Conservation (phyloP, 2,888 invertebrate genomes). For the Proisotoma minuta region DNA sequence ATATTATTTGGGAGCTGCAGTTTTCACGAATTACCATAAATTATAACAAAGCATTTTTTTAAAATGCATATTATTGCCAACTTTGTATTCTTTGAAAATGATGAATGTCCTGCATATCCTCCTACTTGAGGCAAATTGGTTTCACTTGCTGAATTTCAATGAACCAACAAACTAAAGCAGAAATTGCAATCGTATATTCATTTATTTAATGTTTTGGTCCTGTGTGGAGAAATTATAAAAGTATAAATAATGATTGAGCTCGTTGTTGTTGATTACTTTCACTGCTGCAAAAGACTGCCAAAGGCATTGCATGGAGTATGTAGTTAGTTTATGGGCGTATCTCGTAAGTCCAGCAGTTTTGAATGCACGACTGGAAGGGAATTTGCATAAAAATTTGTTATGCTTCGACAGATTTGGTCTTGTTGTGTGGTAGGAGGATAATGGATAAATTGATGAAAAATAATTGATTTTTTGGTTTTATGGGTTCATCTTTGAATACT, state of each 20-base stretch:
- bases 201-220: too few species aligned
- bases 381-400: conserved; percentile 11
- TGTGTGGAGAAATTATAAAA: too few species aligned
- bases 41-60: background rate
- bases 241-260: too few species aligned
- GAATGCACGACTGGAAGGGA: too few species aligned
- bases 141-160: conserved; percentile 9
- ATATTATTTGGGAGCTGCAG: background rate
- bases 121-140: background rate
- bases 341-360: too few species aligned
- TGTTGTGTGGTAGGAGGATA: too few species aligned
- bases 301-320: too few species aligned
- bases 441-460: conserved; percentile 7
- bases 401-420: conserved; percentile 8
- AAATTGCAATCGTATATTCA: too few species aligned
- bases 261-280: too few species aligned
- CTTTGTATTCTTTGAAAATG: conserved; percentile 3
- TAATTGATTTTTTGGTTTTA: conserved; percentile 4
- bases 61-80: background rate
- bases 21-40: background rate
- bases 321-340: background rate
- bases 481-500: too few species aligned
- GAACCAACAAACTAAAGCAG: too few species aligned
- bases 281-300: too few species aligned
- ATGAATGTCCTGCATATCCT: conserved; percentile 13